Conservation (phyloP, 2,888 invertebrate genomes). For the Tipula vernalis region DNA sequence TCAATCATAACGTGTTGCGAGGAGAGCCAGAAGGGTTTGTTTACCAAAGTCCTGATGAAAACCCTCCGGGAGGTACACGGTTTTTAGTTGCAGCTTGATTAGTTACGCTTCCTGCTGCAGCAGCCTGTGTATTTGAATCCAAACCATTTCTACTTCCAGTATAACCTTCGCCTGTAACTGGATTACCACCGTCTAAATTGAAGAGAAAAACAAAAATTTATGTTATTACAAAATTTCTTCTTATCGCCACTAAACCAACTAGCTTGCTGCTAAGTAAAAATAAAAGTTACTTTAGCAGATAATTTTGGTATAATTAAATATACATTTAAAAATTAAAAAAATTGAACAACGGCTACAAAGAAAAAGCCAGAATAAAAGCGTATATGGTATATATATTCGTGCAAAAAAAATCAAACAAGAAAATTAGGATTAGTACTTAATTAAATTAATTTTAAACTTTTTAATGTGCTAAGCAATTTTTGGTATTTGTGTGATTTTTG, state of each 20-base stretch:
- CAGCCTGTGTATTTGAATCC: conserved; percentile 27
- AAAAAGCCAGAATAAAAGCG: neutral
- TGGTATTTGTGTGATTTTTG: neutral
- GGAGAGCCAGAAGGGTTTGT: conserved; percentile 14
- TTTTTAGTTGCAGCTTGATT: conserved; percentile 36
- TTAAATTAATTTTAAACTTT: neutral
- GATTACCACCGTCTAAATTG: conserved; percentile 37
- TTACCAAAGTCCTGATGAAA: conserved; percentile 37
- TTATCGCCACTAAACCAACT: neutral
- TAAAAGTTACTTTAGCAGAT: neutral
- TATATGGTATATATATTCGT: neutral
- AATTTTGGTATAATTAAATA: neutral
- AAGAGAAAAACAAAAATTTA: neutral
- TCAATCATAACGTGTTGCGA: neutral
- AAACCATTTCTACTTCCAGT: conserved; percentile 28
- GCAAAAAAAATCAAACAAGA: neutral
- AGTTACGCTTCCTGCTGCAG: conserved; percentile 28
- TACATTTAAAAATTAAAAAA: neutral
- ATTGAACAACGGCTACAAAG: neutral
- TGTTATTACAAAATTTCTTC: neutral
- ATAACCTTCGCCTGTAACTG: conserved; percentile 43
- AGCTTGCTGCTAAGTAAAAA: neutral
- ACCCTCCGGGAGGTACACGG: conserved; percentile 36
- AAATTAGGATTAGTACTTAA: neutral
- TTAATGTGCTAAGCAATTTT: neutral